A percentile compares a stretch with the other conserved stretches of the same genome.
Conservation (phyloP, 2,113 vertebrate species). For the Corynorhinus townsendii region DNA sequence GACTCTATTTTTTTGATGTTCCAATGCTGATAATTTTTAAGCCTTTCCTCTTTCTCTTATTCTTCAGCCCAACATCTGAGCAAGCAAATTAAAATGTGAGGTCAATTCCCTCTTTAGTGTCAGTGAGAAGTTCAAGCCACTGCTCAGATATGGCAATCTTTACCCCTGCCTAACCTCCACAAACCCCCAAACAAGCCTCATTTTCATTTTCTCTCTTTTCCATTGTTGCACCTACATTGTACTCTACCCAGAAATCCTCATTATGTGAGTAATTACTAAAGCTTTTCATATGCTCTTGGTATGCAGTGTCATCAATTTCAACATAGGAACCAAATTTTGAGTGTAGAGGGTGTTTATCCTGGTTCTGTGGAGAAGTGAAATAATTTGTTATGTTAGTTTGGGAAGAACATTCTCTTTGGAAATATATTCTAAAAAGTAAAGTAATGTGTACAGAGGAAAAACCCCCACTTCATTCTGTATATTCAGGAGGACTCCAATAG, state of each 20-base stretch:
- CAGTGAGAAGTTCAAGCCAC: background rate
- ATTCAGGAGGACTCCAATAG: background rate
- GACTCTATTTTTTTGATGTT: background rate
- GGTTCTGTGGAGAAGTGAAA: background rate
- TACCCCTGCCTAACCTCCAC: fast-evolving
- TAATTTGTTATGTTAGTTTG: background rate
- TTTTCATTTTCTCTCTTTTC: background rate
- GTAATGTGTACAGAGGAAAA: background rate
- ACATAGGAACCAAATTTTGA: background rate
- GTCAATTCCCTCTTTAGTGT: fast-evolving
- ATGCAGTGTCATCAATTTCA: background rate
- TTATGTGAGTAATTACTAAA: background rate
- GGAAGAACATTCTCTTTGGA: background rate
- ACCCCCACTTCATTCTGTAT: background rate
- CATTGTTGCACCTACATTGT: background rate
- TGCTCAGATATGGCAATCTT: background rate
- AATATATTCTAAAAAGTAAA: background rate
- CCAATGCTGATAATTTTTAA: background rate
- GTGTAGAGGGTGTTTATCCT: background rate
- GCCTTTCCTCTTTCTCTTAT: too few relatives aligned
- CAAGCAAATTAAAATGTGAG: background rate
- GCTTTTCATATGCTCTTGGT: background rate
- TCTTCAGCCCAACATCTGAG: background rate
- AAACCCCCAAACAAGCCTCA: background rate
- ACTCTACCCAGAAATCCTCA: background rate